These are phyloP conservation scores for Pelecanus crispus DNA, from an alignment of 2,113 vertebrate genomes.

Conservation along the genomic window DNA sequence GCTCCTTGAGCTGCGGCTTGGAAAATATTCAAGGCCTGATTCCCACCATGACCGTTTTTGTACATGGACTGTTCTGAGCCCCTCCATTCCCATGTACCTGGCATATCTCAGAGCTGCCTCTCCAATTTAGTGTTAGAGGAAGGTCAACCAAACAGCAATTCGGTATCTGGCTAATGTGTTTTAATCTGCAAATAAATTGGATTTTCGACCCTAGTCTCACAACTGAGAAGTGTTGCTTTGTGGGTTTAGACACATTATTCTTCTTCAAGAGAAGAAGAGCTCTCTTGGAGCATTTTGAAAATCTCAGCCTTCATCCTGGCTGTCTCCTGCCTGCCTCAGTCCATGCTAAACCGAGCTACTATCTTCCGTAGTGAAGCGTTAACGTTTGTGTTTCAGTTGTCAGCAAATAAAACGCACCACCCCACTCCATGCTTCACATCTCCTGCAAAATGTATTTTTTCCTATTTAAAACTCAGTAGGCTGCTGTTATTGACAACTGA, in stretches of 20 bases:
- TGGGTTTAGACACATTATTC: neutral
- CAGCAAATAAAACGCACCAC: neutral
- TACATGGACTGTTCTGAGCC: fast-evolving
- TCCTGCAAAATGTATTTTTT: neutral
- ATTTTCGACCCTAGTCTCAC: neutral
- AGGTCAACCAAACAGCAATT: neutral
- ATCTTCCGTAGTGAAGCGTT: neutral
- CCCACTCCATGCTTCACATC: neutral
- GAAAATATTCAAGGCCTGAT: neutral
- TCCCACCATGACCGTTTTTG: neutral
- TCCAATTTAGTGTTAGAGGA: neutral
- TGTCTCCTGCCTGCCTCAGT: neutral
- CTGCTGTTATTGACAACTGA: neutral
- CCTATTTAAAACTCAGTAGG: neutral
- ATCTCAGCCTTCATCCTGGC: neutral
- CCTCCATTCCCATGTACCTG: neutral
- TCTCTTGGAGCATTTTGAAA: neutral
- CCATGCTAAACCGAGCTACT: neutral
- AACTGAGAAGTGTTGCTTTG: neutral
- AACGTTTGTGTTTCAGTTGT: neutral
- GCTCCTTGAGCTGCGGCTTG: neutral
- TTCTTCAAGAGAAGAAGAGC: neutral
- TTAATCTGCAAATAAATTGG: neutral
- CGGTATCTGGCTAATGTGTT: neutral
- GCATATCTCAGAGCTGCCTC: neutral